Conservation (phyloP, 2,113 vertebrate species). For the Turnix velox region DNA sequence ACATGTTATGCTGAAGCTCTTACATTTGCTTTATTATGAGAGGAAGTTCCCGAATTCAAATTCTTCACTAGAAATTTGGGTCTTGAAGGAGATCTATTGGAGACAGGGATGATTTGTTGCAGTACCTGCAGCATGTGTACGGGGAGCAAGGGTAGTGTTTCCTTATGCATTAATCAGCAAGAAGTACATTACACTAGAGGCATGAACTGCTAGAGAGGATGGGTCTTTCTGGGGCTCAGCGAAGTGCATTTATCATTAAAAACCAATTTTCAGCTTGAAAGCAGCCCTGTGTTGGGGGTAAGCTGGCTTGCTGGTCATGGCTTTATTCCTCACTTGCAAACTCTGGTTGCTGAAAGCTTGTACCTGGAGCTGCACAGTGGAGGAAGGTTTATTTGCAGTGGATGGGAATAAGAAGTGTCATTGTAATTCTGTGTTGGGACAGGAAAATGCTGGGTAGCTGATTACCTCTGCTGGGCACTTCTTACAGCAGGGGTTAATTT, state of each 20-base stretch:
- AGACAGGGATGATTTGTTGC: not conserved
- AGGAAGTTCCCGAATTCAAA: not conserved
- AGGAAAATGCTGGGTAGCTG: conserved; percentile 47
- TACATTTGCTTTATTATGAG: not conserved
- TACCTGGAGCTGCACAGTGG: not conserved
- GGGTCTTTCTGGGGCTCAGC: not conserved
- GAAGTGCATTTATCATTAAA: not conserved
- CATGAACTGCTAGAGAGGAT: not conserved
- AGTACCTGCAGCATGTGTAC: not conserved
- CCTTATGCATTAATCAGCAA: fast-evolving
- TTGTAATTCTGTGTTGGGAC: not conserved
- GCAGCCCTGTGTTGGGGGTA: not conserved
- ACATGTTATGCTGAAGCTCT: not conserved
- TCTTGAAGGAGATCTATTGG: not conserved
- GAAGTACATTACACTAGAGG: not conserved
- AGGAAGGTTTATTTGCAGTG: conserved; percentile 33
- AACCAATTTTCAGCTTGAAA: not conserved
- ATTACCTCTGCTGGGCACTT: conserved; percentile 45
- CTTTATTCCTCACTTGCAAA: not conserved
- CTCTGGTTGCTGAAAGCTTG: not conserved
- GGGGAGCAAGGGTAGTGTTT: not conserved
- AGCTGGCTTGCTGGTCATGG: not conserved
- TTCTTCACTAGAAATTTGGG: not conserved
- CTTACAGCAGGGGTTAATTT: conserved; percentile 49
- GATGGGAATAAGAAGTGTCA: conserved; percentile 44